Evolutionary conservation across 2,888 invertebrate genomes (phyloP).

Genomic region (Hirudinaria manillensis): DNA sequence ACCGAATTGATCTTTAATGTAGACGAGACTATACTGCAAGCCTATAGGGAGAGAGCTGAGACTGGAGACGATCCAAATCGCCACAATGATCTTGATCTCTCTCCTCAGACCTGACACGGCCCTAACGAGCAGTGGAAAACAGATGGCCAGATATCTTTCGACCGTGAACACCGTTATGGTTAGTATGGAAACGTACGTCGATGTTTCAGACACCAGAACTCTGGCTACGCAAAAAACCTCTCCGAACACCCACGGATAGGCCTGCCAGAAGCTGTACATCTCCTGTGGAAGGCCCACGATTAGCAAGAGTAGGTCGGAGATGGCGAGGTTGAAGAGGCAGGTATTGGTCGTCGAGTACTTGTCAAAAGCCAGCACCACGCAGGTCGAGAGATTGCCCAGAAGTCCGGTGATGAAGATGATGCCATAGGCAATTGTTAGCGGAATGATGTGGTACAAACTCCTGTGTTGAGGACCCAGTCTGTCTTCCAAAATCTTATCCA

Average conservation of each 20-base stretch:
- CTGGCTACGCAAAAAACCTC: constrained; percentile 67
- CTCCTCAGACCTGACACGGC: constrained; percentile 74
- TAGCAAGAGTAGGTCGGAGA: constrained; percentile 68
- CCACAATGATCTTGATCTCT: constrained; percentile 71
- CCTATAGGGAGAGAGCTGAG: constrained; percentile 64
- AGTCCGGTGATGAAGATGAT: constrained; percentile 73
- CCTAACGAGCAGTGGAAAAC: constrained; percentile 69
- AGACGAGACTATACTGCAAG: constrained; percentile 68
- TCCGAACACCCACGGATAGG: constrained; percentile 61
- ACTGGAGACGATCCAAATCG: constrained; percentile 71
- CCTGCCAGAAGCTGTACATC: constrained; percentile 59
- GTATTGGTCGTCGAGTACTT: constrained; percentile 83
- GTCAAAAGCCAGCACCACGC: constrained; percentile 76
- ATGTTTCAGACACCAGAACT: constrained; percentile 75
- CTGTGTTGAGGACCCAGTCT: constrained; percentile 37
- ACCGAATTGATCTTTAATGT: constrained; percentile 44
- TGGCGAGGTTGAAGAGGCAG: constrained; percentile 81
- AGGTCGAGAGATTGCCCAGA: constrained; percentile 76
- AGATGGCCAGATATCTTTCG: constrained; percentile 79
- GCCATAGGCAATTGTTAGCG: constrained; percentile 57
- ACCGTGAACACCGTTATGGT: constrained; percentile 79
- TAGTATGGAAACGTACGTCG: constrained; percentile 64
- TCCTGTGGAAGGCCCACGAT: constrained; percentile 80
- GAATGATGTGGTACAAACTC: constrained; percentile 36
- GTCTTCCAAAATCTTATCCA: constrained; percentile 2